These are phyloP conservation scores for Acrocephalus arundinaceus DNA, from an alignment of 2,113 vertebrate genomes.

Conservation along the genomic window DNA sequence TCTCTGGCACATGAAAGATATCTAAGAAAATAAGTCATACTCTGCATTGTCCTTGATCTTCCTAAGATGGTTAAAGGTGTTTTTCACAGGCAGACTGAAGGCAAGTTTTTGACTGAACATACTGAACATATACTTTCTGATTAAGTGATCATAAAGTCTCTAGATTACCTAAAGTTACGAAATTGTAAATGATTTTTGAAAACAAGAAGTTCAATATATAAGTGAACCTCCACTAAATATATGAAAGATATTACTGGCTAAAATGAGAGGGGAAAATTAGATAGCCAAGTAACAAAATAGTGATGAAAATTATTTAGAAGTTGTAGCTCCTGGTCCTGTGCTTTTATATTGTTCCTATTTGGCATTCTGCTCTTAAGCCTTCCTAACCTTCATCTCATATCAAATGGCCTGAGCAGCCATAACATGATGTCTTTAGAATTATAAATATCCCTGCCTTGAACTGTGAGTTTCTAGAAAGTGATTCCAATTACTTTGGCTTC, in stretches of 20 bases:
- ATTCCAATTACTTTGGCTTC: not conserved
- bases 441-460: not conserved
- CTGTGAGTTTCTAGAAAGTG: not conserved
- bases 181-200: not conserved
- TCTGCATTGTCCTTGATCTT: not conserved
- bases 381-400: not conserved
- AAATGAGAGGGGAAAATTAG: not conserved
- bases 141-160: not conserved
- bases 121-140: not conserved
- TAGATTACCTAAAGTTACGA: not conserved
- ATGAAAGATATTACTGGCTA: not conserved
- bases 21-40: not conserved
- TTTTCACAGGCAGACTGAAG: not conserved
- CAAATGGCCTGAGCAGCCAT: not conserved
- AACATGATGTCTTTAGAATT: not conserved
- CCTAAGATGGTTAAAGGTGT: not conserved
- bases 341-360: not conserved
- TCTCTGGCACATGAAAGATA: not conserved
- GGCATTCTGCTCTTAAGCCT: not conserved
- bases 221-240: not conserved
- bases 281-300: not conserved
- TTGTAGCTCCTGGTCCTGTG: not conserved
- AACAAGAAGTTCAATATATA: not conserved
- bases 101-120: not conserved
- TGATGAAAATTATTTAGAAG: not conserved